Conservation (phyloP, 2,113 vertebrate species). For the Catharus minimus region DNA sequence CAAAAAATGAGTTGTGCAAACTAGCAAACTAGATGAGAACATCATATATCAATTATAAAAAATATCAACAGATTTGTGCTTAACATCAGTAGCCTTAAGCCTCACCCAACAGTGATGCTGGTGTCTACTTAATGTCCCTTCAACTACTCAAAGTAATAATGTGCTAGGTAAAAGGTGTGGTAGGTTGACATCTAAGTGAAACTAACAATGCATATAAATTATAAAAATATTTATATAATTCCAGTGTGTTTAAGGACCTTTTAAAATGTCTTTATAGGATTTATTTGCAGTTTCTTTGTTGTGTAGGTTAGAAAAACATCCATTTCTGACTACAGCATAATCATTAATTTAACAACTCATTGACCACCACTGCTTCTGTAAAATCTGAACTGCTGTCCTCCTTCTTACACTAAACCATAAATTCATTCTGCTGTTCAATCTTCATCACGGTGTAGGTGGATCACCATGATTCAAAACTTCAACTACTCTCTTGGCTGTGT, state of each 20-base stretch:
- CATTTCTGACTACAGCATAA: not conserved
- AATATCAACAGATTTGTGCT: not conserved
- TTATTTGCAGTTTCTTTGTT: constrained; percentile 6
- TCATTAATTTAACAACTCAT: not conserved
- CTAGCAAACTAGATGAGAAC: not conserved
- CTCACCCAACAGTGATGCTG: not conserved
- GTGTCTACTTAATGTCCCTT: constrained; percentile 24
- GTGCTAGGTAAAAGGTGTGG: not conserved
- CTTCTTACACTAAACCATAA: not conserved
- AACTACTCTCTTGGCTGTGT: not conserved
- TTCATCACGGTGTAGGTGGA: not conserved
- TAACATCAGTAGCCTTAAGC: constrained; percentile 1
- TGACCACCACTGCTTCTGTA: not conserved
- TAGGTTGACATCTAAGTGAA: constrained; percentile 14
- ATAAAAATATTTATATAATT: constrained; percentile 67
- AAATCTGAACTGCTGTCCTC: constrained; percentile 7
- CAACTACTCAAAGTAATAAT: constrained; percentile 16
- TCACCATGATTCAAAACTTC: not conserved
- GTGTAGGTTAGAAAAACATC: not conserved
- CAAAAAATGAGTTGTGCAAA: not conserved
- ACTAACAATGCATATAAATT: constrained; percentile 13
- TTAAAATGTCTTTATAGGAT: constrained; percentile 43
- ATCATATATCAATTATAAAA: not conserved
- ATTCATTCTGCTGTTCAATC: not conserved
- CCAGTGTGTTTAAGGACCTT: constrained; percentile 45